These are phyloP conservation scores for Chrysodeixis includens DNA, from an alignment of 2,888 invertebrate genomes.

Conservation along the genomic window DNA sequence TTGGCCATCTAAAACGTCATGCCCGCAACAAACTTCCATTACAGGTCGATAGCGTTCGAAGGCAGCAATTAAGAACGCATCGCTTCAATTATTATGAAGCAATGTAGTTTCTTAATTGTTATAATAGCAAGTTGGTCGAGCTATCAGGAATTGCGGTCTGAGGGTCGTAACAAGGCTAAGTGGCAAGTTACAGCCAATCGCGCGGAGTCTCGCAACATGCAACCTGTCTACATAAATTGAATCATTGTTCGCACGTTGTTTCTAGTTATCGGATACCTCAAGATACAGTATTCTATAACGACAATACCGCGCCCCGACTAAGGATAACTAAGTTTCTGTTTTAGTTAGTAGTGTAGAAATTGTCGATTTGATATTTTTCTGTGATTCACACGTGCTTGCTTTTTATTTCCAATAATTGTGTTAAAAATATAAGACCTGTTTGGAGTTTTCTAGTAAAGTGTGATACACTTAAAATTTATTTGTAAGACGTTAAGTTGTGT, in stretches of 20 bases:
- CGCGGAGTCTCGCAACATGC: conserved; percentile 28
- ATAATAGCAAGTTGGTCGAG: not conserved
- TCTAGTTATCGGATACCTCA: not conserved
- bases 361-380: no score
- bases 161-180: conserved; percentile 18
- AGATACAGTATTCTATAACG: not conserved
- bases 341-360: no score
- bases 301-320: no score
- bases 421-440: no score
- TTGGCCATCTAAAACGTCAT: not conserved
- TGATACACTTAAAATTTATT: no score
- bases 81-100: conserved; percentile 4
- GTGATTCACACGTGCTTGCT: no score
- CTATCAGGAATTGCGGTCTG: conserved; percentile 18
- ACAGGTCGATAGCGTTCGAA: not conserved
- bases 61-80: not conserved
- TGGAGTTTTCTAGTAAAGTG: no score
- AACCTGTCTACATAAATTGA: conserved; percentile 22
- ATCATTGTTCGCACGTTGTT: conserved; percentile 11
- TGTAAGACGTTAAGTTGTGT: no score
- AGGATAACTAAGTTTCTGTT: not conserved
- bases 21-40: not conserved
- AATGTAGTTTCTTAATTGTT: conserved; percentile 3
- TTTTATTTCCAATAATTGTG: no score
- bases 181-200: conserved; percentile 38